A percentile compares a stretch with the other conserved stretches of the same genome.
These are phyloP conservation scores for Zelostemma sp. DNA, from an alignment of 1,140 invertebrate species.

Conservation along the genomic window DNA sequence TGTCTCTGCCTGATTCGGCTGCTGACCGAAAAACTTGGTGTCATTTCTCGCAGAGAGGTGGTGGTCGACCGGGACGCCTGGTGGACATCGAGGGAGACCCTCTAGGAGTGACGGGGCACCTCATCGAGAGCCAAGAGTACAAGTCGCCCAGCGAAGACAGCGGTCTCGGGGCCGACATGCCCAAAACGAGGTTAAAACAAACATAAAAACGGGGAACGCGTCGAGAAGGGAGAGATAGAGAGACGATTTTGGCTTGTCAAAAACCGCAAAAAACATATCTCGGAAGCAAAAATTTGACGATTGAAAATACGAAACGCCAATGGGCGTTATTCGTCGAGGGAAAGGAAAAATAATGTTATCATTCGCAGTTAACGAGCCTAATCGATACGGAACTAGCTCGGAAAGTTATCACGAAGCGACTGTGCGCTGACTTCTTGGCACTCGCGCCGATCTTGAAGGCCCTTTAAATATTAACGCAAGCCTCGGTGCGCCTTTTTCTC, in stretches of 20 bases:
- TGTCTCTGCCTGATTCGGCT: slow-evolving; percentile 23
- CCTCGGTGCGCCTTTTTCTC: slow-evolving; percentile 24
- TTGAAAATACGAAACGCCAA: no score
- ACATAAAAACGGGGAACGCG: neutral
- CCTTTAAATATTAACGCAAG: slow-evolving; percentile 41
- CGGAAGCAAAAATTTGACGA: no score
- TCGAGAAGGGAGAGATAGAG: slow-evolving; percentile 2
- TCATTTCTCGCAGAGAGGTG: slow-evolving; percentile 67
- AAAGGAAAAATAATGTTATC: no score
- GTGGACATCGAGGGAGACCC: slow-evolving; percentile 74
- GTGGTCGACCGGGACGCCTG: slow-evolving; percentile 69
- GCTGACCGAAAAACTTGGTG: slow-evolving; percentile 54
- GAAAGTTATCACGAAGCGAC: slow-evolving; percentile 8
- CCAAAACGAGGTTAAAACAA: slow-evolving; percentile 71
- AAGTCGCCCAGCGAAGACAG: slow-evolving; percentile 87
- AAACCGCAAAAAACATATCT: no score
- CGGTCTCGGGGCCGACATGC: slow-evolving; percentile 82
- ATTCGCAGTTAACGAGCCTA: neutral
- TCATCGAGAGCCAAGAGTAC: slow-evolving; percentile 73
- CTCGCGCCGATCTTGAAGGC: slow-evolving; percentile 21
- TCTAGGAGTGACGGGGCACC: slow-evolving; percentile 68
- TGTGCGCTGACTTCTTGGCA: slow-evolving; percentile 26
- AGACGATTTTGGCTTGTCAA: neutral
- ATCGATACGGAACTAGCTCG: neutral
- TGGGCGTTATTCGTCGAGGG: no score